These are phyloP conservation scores for Tachystola acroxantha DNA, from an alignment of 2,888 invertebrate species.

Conservation along the genomic window DNA sequence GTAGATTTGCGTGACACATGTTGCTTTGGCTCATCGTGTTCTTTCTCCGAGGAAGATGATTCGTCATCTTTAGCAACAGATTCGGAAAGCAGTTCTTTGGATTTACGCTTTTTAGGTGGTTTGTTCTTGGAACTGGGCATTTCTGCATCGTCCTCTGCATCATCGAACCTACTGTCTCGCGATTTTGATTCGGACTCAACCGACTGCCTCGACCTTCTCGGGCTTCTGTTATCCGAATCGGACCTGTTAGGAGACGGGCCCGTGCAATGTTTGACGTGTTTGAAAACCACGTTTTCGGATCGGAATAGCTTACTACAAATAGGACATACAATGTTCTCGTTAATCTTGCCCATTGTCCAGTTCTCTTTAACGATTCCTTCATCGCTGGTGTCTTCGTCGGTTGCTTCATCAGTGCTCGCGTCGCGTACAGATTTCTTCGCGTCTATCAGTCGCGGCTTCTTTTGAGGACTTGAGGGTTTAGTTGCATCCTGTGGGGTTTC, in stretches of 20 bases:
- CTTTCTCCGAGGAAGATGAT: constrained; percentile 39
- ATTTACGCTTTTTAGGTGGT: constrained; percentile 39
- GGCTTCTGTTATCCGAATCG: constrained; percentile 56
- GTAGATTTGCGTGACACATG: constrained; percentile 30
- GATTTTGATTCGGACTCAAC: constrained; percentile 49
- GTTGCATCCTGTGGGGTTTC: constrained; percentile 32
- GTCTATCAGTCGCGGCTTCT: constrained; percentile 54
- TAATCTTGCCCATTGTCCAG: constrained; percentile 76
- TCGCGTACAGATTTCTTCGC: constrained; percentile 34
- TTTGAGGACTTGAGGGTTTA: constrained; percentile 49
- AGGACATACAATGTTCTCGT: constrained; percentile 71
- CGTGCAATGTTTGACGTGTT: constrained; percentile 73
- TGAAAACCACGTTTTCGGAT: constrained; percentile 71
- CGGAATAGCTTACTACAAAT: constrained; percentile 70
- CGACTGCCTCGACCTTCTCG: constrained; percentile 40
- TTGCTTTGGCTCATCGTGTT: constrained; percentile 28
- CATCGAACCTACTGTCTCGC: constrained; percentile 38
- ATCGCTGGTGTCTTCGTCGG: constrained; percentile 30
- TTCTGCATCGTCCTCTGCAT: constrained; percentile 41
- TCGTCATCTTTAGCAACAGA: constrained; percentile 43
- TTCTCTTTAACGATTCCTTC: constrained; percentile 57
- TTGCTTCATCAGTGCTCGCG: constrained; percentile 41
- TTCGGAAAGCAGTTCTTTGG: constrained; percentile 39
- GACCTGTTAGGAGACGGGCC: constrained; percentile 67
- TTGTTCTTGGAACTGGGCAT: constrained; percentile 24